Evolutionary conservation across 2,113 vertebrate species (phyloP).

Genomic region (Poeciliopsis prolifica): DNA sequence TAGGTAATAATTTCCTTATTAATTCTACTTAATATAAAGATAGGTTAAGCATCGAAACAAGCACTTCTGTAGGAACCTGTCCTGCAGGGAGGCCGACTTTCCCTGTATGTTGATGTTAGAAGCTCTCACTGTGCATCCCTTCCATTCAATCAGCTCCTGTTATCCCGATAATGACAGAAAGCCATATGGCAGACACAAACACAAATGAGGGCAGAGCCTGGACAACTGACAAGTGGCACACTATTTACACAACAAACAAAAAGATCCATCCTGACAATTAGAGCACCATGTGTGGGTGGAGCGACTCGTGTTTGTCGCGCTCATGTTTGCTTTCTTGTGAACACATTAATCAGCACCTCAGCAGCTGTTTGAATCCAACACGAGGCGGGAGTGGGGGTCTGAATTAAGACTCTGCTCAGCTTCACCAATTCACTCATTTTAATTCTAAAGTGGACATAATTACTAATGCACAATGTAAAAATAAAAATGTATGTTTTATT

Average conservation of each 20-base stretch:
- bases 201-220: conserved; percentile 41
- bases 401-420: not conserved
- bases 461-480: not conserved
- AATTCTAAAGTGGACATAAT: not conserved
- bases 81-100: too few species aligned
- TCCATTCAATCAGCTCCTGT: conserved; percentile 44
- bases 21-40: not conserved
- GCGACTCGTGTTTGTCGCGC: conserved; percentile 1
- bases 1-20: not conserved
- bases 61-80: not conserved
- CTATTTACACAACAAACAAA: conserved; percentile 37
- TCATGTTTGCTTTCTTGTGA: conserved; percentile 21
- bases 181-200: conserved; percentile 56
- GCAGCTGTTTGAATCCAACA: conserved; percentile 19
- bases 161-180: conserved; percentile 37
- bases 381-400: not conserved
- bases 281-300: conserved; percentile 21
- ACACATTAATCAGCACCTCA: conserved; percentile 40
- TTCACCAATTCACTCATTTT: not conserved
- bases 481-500: not conserved
- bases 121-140: conserved; percentile 7
- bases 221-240: conserved; percentile 42
- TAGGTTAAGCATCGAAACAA: not conserved
- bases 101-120: conserved; percentile 5
- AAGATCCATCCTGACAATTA: conserved; percentile 38